Base-by-base conservation (phyloP, 2,797 vertebrate species). In the Arctocebus calabarensis region DNA sequence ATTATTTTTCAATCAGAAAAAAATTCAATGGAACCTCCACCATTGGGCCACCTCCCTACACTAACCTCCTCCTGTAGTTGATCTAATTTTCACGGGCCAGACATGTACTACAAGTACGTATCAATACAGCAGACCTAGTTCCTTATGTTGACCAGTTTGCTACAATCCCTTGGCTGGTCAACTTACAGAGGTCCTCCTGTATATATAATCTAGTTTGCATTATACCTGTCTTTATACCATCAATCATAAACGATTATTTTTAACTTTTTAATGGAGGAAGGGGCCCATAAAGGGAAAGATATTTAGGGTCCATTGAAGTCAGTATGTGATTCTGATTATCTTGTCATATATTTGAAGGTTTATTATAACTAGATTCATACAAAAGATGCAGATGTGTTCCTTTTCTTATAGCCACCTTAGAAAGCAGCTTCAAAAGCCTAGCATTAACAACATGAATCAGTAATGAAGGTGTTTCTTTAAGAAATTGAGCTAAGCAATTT, bases 1-100 rank as follows among this genome's bases (percentile, higher is more conserved):
- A 84, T 59, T 40, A 84, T 57, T 84, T 91, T 92, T 81, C 16
- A 88, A 88, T 84, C 66, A 74, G 40, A 68, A 79, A 83, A 71
- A 74, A 78, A 57, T 16, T 5, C 48, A 52, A 52, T 52, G 14
- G 48, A 16, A 52, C 48, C 48, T 52, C 48, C 48, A 52, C 14
- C 16, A 14, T 52, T 16, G 48, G 14, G n/a, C 48, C 48, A 52
- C 48, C 48, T 52, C 48, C 14, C 48, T 52, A 52, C 14, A 52
- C 48, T 52, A 14, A 52, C 48, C 48, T 16, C 14, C 48, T 52
- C 48, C 48, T 52, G 16, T 52, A 52, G 48, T 52, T 52, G 48
- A 52, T 0, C 48, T 52, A 52, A 52, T 52, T 52, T 52, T 52
- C 48, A 52, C 14, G 16, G 48, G 14, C 48, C 48, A 52, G 48